These are phyloP conservation scores for Lobophora halterata DNA, from an alignment of 2,888 invertebrate species.

Conservation along the genomic window DNA sequence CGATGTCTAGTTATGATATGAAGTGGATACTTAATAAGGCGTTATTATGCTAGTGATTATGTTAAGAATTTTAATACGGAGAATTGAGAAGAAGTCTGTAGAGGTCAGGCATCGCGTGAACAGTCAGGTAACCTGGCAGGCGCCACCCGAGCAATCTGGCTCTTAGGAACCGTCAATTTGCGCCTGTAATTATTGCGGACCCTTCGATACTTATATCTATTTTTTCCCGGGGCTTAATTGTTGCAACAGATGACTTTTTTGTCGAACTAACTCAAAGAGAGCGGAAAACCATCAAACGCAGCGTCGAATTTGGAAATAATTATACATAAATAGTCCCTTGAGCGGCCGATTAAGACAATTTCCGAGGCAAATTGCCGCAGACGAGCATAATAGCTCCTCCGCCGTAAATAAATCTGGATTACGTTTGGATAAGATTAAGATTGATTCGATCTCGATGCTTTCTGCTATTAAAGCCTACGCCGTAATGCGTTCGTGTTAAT, in stretches of 20 bases:
- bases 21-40: constrained; percentile 31
- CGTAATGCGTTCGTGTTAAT: constrained; percentile 74
- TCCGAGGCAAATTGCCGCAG: constrained; percentile 80
- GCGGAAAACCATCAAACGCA: constrained; percentile 81
- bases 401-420: constrained; percentile 81
- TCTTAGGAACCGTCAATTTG: constrained; percentile 78
- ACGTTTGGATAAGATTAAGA: constrained; percentile 80
- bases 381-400: constrained; percentile 78
- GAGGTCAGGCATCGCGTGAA: constrained; percentile 58
- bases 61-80: constrained; percentile 27
- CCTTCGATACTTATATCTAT: constrained; percentile 81
- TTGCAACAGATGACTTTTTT: constrained; percentile 81
- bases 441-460: constrained; percentile 78
- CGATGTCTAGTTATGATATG: constrained; percentile 36
- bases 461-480: constrained; percentile 73
- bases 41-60: constrained; percentile 31
- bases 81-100: constrained; percentile 34
- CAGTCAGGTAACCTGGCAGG: constrained; percentile 63
- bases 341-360: constrained; percentile 81
- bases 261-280: constrained; percentile 79
- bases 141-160: constrained; percentile 66
- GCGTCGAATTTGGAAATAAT: constrained; percentile 81
- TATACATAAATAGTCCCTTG: constrained; percentile 82
- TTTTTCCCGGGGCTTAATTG: constrained; percentile 76
- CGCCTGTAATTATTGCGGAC: constrained; percentile 80